Evolutionary conservation across 1,140 invertebrate species (phyloP).

Genomic region (Meloidogyne chitwoodi): DNA sequence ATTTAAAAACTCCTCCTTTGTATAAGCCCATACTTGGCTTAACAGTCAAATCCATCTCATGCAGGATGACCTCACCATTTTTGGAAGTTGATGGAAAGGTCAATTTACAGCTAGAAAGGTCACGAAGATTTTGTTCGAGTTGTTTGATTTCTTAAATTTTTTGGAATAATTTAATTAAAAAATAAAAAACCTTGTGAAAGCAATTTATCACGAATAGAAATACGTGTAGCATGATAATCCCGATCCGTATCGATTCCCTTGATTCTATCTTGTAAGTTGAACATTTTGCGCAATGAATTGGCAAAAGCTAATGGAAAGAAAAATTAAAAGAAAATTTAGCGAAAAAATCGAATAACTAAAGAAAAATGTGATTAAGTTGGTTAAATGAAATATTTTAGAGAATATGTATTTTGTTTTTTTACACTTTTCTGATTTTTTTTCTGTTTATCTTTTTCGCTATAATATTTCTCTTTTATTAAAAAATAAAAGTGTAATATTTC

Average conservation of each 20-base stretch:
- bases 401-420: too few species aligned
- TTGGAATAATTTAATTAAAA: neutral
- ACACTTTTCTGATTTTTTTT: neutral
- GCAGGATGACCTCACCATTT: conserved; percentile 63
- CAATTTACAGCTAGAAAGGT: conserved; percentile 73
- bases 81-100: conserved; percentile 73
- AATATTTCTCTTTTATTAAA: too few species aligned
- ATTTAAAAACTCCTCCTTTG: conserved; percentile 78
- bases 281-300: conserved; percentile 62
- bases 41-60: conserved; percentile 75
- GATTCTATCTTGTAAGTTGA: conserved; percentile 67
- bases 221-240: conserved; percentile 62
- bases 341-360: too few species aligned
- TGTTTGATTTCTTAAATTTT: conserved; percentile 73
- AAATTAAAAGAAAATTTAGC: too few species aligned
- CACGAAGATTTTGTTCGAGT: conserved; percentile 74
- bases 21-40: conserved; percentile 83
- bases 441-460: too few species aligned
- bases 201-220: conserved; percentile 78
- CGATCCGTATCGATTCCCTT: conserved; percentile 51
- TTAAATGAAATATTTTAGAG: too few species aligned
- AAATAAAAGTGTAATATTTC: conserved; percentile 3
- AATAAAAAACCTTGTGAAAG: conserved; percentile 71
- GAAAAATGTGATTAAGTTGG: too few species aligned
- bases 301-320: neutral